Base-by-base conservation (phyloP, 2,113 vertebrate genomes). In the Oplegnathus fasciatus region DNA sequence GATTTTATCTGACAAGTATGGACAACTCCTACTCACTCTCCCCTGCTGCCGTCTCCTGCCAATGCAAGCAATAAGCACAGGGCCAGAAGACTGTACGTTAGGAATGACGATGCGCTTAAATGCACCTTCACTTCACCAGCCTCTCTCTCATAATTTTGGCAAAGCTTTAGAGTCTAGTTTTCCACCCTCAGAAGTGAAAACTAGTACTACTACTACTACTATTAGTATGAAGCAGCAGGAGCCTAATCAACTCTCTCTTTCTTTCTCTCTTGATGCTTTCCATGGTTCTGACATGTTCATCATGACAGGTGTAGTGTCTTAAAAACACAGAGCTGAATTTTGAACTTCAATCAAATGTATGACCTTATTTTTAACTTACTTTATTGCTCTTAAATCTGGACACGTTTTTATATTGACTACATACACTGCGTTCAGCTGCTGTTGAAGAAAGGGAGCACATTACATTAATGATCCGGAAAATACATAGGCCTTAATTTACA, bases 1-100 rank as follows among this genome's bases (percentile, higher is more conserved):
- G 44, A 48, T 62, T 62, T 75, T 62, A 50, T 75, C 73, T 62
- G 64, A 54, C 34, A 68, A 44, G 52, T 10, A 68, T 32, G 37
- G 37, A 68, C 58, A 64, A 22, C 60, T 78, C 34, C 52, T 14
- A 22, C 52, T 4, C 24, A 40, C 64, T 30, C 64, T 44, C 6
- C 26, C 75, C 42, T 52, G 67, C 78, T 80, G 46, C 44, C 22
- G 7, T 65, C 67, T 28, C 7, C 68, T 64, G 57, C 60, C 78
- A 55, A 3, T 28, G 1, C 1, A 6, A 60, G 54, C 54, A 46
- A n/a, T 28, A n/a, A 68, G 37, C 40, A 50, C 37, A 24, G 15
- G 75, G 37, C 50, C 62, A 57, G 62, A 67, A 26, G 46, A 64
- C 73, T 37, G 22, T 13, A 44, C 14, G 17, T 62, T 50, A 22